Percentiles rank a stretch among this genome's conserved stretches.
phyloP scores from a whole-genome alignment of 2,113 vertebrate species.

The Tretioscincus oriximinensis region DNA sequence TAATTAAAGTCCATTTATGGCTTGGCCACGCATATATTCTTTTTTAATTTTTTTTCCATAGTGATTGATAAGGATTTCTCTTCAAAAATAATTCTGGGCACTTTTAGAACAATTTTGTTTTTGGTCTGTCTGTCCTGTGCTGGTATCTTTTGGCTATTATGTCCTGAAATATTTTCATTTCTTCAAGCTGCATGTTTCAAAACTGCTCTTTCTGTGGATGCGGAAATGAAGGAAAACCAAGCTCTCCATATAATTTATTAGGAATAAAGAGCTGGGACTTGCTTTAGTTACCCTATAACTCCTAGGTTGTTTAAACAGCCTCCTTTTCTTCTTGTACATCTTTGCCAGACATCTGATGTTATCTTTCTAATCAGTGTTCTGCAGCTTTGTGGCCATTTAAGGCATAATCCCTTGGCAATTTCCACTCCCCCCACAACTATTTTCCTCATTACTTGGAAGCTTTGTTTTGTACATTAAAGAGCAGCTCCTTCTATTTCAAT shows the following conservation, averaged over 20 bases:
- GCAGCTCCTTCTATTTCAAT: slow-evolving; percentile 12
- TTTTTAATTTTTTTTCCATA: no score
- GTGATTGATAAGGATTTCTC: not conserved
- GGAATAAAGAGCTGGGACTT: slow-evolving; percentile 5
- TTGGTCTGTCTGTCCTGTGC: not conserved
- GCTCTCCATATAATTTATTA: slow-evolving; percentile 18
- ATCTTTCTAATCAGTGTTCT: slow-evolving; percentile 35
- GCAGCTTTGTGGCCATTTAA: slow-evolving; percentile 31
- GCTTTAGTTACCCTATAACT: slow-evolving; percentile 16
- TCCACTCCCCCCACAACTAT: not conserved
- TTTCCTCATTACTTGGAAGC: slow-evolving; percentile 20
- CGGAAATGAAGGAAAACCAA: not conserved
- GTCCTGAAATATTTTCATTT: slow-evolving; percentile 16
- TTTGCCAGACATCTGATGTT: slow-evolving; percentile 16
- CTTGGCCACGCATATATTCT: no score
- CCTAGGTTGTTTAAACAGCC: slow-evolving; percentile 8
- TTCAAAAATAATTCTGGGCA: not conserved
- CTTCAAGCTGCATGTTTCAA: slow-evolving; percentile 1
- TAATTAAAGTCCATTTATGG: no score
- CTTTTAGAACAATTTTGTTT: not conserved
- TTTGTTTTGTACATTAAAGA: slow-evolving; percentile 24
- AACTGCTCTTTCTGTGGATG: not conserved
- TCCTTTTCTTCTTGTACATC: slow-evolving; percentile 3
- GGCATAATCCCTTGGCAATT: slow-evolving; percentile 10
- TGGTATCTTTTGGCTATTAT: slow-evolving; percentile 17